Evolutionary conservation across 2,888 invertebrate species (phyloP).

Genomic region (Carabus problematicus): DNA sequence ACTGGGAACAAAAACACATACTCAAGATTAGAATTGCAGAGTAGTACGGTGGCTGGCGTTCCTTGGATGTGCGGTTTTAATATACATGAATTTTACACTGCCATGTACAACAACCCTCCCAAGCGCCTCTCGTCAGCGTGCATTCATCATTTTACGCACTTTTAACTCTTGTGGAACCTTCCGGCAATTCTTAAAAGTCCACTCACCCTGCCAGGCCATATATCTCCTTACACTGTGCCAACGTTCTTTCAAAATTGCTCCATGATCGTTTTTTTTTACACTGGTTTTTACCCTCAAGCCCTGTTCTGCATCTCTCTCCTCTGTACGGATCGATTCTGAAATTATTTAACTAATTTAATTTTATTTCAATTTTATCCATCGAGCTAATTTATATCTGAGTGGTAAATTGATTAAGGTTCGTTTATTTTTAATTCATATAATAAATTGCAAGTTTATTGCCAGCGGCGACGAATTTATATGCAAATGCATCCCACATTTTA

Average conservation of each 20-base stretch:
- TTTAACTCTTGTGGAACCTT: constrained; percentile 30
- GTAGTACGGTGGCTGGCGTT: constrained; percentile 3
- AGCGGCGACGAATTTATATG: too few species aligned
- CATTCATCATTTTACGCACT: constrained; percentile 27
- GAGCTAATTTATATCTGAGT: constrained; percentile 11
- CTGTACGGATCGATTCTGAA: constrained; percentile 10
- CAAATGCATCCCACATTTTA: too few species aligned
- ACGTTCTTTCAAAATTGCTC: constrained; percentile 14
- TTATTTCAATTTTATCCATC: constrained; percentile 16
- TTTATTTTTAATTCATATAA: too few species aligned
- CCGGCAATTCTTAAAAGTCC: constrained; percentile 25
- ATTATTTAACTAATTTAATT: constrained; percentile 29
- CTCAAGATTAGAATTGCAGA: constrained; percentile 30
- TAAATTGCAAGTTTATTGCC: too few species aligned
- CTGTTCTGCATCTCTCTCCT: neutral
- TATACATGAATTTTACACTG: constrained; percentile 25
- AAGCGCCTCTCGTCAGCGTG: constrained; percentile 3
- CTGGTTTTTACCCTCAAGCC: neutral
- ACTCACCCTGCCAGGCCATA: neutral
- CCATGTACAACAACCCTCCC: neutral
- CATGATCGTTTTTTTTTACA: constrained; percentile 21
- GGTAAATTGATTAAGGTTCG: too few species aligned
- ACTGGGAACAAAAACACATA: constrained; percentile 20
- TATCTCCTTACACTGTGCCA: constrained; percentile 6
- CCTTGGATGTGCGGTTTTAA: constrained; percentile 17